These are phyloP conservation scores for Apus apus DNA, from an alignment of 2,113 vertebrate genomes.

Conservation along the genomic window DNA sequence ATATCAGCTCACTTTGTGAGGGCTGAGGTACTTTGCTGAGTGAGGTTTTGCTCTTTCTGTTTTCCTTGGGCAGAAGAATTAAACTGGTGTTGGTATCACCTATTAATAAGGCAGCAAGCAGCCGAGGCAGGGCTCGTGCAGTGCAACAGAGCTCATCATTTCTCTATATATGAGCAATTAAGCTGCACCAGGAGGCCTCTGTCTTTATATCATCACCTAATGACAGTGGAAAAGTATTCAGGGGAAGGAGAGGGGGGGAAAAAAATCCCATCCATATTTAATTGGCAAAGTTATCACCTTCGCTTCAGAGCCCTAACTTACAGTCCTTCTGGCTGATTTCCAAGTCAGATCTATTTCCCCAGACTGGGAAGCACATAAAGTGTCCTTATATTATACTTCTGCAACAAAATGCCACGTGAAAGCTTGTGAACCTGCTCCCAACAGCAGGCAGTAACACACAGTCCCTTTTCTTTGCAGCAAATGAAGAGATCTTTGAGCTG, in stretches of 20 bases:
- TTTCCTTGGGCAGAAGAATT: slow-evolving; percentile 56
- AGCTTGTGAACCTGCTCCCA: background rate
- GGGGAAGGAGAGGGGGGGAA: background rate
- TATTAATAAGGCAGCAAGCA: slow-evolving; percentile 61
- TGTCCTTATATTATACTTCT: slow-evolving; percentile 30
- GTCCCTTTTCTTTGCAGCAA: background rate
- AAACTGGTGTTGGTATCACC: slow-evolving; percentile 22
- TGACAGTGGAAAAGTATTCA: slow-evolving; percentile 29
- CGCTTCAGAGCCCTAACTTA: slow-evolving; percentile 38
- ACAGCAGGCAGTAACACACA: slow-evolving; percentile 9
- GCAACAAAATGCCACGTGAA: slow-evolving; percentile 24
- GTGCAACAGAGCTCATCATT: slow-evolving; percentile 60
- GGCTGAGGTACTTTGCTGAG: background rate
- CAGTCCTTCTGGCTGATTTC: slow-evolving; percentile 35
- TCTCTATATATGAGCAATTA: slow-evolving; percentile 73
- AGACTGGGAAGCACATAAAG: slow-evolving; percentile 8
- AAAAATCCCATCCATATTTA: slow-evolving; percentile 48
- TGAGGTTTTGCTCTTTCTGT: slow-evolving; percentile 4
- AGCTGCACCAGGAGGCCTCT: slow-evolving; percentile 61
- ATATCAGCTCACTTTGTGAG: background rate
- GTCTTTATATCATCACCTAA: slow-evolving; percentile 72
- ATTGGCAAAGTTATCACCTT: slow-evolving; percentile 72
- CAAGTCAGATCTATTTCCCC: slow-evolving; percentile 50
- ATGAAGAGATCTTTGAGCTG: slow-evolving; percentile 51
- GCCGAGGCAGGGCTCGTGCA: slow-evolving; percentile 45